Base-by-base conservation (phyloP, 2,888 invertebrate species). In the Trichopoda pennipes region DNA sequence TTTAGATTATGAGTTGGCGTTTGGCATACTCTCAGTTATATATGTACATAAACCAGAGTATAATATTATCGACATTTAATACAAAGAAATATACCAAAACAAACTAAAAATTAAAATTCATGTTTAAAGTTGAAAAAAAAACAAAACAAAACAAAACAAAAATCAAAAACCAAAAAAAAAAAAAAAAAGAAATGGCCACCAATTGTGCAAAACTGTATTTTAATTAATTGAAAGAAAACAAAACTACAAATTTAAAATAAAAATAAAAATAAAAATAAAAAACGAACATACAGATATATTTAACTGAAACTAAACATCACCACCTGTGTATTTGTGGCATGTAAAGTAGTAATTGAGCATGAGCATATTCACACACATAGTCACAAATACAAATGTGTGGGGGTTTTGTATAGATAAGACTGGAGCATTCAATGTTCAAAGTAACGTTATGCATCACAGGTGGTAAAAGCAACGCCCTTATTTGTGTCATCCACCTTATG, bases 381-480 rank as follows among this genome's bases (percentile, higher is more conserved):
- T 17, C 23, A 7, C n/a, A 60, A 44, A 9, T 44, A 9, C 14
- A 17, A 9, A 23, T 42, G 28, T 68, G 53, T 58, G 64, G 56
- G 47, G 69, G 73, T 66, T 17, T 49, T 23, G 1, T 38, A 53
- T 10, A 14, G 21, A 66, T 66, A 35, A 56, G 17, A 74, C 49
- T 60, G 32, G 42, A 68, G 63, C 17, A 68, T 61, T 19, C 23
- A 44, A 38, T 21, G 19, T 17, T 38, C 16, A 17, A 70, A 53
- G 28, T 72, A 78, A 81, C 69, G 81, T 74, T 81, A 81, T 81
- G 78, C 81, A 78, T 81, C 81, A 70, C 81, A 81, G 78, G 78
- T 81, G 81, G 78, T 81, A 81, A 81, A 64, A 78, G 69, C 81
- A 81, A 81, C 81, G 81, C 81, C 78, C 81, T 78, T 74, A 81